Percentiles rank a stretch among this genome's conserved stretches.
Evolutionary conservation across 2,888 invertebrate species (phyloP).

Genomic region (Eudasyphora cyanicolor): DNA sequence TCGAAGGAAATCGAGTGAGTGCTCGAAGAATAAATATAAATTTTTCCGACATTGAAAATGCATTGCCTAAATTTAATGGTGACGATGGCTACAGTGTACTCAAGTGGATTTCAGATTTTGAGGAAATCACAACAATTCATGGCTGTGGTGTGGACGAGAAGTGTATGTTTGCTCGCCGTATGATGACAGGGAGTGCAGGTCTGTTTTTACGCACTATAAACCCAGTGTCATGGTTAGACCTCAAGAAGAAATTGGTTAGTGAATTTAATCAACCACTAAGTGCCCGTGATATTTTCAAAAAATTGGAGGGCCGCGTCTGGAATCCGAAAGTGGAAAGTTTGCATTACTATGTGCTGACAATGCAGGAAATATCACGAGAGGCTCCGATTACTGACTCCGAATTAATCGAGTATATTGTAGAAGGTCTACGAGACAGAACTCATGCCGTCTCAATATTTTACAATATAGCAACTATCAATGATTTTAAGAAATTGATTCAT

Average conservation of each 20-base stretch:
- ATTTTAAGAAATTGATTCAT: slow-evolving; percentile 19
- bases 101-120: slow-evolving; percentile 24
- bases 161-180: slow-evolving; percentile 19
- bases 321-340: slow-evolving; percentile 1
- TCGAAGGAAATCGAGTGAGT: background rate
- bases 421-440: slow-evolving; percentile 35
- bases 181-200: slow-evolving; percentile 16
- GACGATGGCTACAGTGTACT: background rate
- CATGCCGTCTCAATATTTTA: slow-evolving; percentile 2
- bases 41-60: slow-evolving; percentile 8
- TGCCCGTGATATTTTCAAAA: background rate
- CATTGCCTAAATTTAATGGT: slow-evolving; percentile 1
- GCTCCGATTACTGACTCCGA: slow-evolving; percentile 4
- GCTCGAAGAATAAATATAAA: background rate
- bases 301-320: slow-evolving; percentile 19
- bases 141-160: background rate
- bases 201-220: background rate
- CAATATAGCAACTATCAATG: slow-evolving; percentile 14
- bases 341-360: slow-evolving; percentile 11
- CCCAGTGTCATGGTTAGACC: background rate
- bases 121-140: background rate
- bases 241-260: background rate
- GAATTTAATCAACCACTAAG: slow-evolving; percentile 10
- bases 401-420: slow-evolving; percentile 28
- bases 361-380: slow-evolving; percentile 33